Evolutionary conservation across 2,113 vertebrate genomes (phyloP).

Genomic region (Perca fluviatilis): DNA sequence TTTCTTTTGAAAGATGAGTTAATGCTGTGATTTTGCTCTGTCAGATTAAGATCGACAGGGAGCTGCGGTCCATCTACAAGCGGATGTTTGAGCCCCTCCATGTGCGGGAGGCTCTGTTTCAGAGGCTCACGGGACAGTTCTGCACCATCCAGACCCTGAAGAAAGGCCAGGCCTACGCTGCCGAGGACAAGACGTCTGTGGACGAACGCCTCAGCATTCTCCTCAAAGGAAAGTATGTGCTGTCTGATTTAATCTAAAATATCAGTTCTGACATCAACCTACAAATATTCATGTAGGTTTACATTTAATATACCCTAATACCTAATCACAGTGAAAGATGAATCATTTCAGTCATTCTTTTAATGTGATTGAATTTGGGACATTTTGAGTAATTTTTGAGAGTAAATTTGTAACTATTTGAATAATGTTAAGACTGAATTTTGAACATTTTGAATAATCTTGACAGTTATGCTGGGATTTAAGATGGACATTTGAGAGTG

Average conservation of each 20-base stretch:
- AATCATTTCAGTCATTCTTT: no score
- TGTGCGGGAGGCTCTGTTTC: constrained; percentile 93
- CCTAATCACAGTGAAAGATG: no score
- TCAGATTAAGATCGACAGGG: constrained; percentile 97
- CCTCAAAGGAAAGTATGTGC: constrained; percentile 95
- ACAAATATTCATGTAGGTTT: no score
- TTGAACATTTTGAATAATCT: not conserved
- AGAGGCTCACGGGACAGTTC: constrained; percentile 95
- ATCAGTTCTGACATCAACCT: no score
- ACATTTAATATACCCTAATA: no score
- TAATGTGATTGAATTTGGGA: no score
- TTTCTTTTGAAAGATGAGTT: not conserved
- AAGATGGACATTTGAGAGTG: not conserved
- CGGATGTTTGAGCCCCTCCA: constrained; percentile 96
- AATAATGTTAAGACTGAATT: no score
- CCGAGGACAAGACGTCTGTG: constrained; percentile 97
- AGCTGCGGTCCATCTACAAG: constrained; percentile 92
- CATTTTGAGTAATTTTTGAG: no score
- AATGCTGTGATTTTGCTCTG: constrained; percentile 19
- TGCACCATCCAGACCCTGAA: constrained; percentile 94
- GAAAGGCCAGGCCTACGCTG: constrained; percentile 93
- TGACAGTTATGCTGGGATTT: not conserved
- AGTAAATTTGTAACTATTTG: no score
- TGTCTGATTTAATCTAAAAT: no score
- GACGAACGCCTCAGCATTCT: constrained; percentile 97